A percentile compares a stretch with the other conserved stretches of the same genome.
phyloP scores from a whole-genome alignment of 2,797 vertebrate species.

The Sebastes itinus region DNA sequence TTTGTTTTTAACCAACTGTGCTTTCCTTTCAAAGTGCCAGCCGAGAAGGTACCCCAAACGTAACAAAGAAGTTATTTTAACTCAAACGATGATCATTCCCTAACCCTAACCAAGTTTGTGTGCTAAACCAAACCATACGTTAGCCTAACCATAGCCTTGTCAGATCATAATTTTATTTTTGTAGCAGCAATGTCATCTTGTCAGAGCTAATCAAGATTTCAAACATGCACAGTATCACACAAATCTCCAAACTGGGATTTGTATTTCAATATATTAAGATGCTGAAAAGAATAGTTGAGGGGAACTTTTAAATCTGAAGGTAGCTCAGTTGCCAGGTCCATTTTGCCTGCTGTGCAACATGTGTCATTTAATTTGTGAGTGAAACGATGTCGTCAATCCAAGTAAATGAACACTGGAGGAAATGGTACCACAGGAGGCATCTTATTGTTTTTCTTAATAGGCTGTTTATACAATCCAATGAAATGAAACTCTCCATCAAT shows the following conservation, averaged over 20 bases:
- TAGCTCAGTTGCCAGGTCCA: background rate
- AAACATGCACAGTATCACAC: background rate
- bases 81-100: too few relatives aligned
- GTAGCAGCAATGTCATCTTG: background rate
- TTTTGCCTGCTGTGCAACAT: background rate
- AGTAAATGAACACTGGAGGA: background rate
- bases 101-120: background rate
- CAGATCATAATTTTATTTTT: background rate
- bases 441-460: background rate
- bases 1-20: background rate
- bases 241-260: background rate
- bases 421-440: background rate
- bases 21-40: background rate
- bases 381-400: background rate
- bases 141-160: background rate
- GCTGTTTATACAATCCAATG: background rate
- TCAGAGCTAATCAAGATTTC: background rate
- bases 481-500: background rate
- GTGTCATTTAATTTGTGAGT: background rate
- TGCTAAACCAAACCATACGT: background rate
- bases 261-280: background rate
- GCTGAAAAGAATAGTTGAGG: background rate
- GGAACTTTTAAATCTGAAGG: background rate
- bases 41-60: background rate
- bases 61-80: background rate